phyloP scores from a whole-genome alignment of 2,797 vertebrate genomes.

The Otus scops region DNA sequence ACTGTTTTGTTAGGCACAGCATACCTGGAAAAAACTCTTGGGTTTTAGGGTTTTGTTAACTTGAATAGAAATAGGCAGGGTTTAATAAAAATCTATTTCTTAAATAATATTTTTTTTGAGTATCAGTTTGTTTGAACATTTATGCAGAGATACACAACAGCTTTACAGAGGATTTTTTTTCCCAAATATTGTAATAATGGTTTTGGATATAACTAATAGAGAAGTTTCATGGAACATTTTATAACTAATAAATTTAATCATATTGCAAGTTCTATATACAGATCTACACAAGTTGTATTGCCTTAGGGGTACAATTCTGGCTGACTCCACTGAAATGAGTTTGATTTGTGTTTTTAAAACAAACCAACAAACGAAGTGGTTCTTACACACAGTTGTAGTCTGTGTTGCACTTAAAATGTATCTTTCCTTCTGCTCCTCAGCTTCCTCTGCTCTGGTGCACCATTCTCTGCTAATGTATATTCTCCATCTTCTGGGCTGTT shows the following conservation, averaged over 20 bases:
- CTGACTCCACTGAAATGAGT: neutral
- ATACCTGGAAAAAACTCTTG: neutral
- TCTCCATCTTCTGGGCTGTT: neutral
- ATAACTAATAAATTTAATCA: neutral
- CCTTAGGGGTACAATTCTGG: neutral
- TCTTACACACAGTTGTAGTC: neutral
- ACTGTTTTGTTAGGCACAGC: neutral
- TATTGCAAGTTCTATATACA: neutral
- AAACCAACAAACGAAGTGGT: neutral
- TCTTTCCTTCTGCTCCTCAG: neutral
- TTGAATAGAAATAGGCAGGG: neutral
- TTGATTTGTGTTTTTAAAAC: neutral
- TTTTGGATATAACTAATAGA: neutral
- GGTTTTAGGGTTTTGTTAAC: neutral
- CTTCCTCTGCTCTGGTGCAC: neutral
- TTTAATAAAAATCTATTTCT: neutral
- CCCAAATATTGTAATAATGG: neutral
- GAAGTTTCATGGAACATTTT: neutral
- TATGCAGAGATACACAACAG: neutral
- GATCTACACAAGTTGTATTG: neutral
- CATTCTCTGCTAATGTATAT: neutral
- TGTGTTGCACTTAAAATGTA: neutral
- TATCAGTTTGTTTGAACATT: neutral
- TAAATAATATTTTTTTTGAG: neutral
- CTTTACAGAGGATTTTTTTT: neutral